Evolutionary conservation across 2,797 vertebrate species (phyloP), one percentile per base, ranked within the genome.

Genomic region (Anguilla anguilla): DNA sequence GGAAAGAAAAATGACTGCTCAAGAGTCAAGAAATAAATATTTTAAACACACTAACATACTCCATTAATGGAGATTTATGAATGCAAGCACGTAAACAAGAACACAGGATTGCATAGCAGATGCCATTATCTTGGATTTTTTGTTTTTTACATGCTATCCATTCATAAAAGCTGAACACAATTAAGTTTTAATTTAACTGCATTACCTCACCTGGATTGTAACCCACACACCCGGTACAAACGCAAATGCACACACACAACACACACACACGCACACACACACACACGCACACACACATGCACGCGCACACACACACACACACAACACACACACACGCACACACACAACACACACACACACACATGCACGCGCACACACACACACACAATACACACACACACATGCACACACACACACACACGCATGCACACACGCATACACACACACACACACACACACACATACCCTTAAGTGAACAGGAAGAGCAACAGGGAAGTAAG

Each of bases 291-390:
- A 22, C 35, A n/a, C n/a, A n/a, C n/a, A n/a, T n/a, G n/a, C n/a
- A n/a, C n/a, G n/a, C n/a, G n/a, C n/a, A n/a, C 77, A 89, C 1
- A 31, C 64, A 72, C 25, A 10, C 43, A 85, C 13, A 17, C 61
- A 13, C 35, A 43, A n/a, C 64, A 86, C 64, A 86, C 43, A 51
- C 61, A 86, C 64, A 72, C n/a, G n/a, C 64, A 72, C 59, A 86
- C 85, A 53, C 85, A 69, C 84, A 86, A 19, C 35, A 57, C 64
- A 86, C 64, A 13, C 84, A 31, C n/a, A 72, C 67, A 72, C 67
- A 31, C n/a, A 72, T n/a, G 0, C 19, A 59, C 19, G 11, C 59
- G 89, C 85, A 83, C 89, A 83, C 84, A 85, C 90, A 88, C 91
- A 83, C 74, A 90, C 89, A 69, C 28, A 35, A 77, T n/a, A 53